Conservation (phyloP, 2,113 vertebrate genomes). For the Phrynosoma platyrhinos region DNA sequence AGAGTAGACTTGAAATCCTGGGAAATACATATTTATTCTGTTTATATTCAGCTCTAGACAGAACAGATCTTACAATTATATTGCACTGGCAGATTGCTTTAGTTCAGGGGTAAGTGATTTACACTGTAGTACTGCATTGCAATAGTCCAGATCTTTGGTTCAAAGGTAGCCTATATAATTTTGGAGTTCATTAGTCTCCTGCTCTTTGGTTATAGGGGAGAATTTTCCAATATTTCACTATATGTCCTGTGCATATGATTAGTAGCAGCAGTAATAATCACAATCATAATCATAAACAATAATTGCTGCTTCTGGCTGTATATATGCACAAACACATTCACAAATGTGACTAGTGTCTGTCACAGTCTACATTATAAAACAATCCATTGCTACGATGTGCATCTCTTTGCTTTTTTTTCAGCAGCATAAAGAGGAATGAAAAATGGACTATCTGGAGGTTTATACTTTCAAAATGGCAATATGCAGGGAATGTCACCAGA, state of each 20-base stretch:
- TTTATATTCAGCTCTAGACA: background rate
- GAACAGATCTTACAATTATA: background rate
- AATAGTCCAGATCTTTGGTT: background rate
- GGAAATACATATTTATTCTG: background rate
- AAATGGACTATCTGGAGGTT: background rate
- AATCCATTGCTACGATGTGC: background rate
- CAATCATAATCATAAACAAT: background rate
- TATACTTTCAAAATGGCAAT: constrained; percentile 21
- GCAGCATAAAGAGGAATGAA: background rate
- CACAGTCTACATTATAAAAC: background rate
- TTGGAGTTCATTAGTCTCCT: background rate
- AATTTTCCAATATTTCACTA: background rate
- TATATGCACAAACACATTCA: background rate
- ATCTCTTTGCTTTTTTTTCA: background rate
- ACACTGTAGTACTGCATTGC: no score
- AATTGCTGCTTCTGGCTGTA: background rate
- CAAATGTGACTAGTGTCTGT: background rate
- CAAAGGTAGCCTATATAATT: background rate
- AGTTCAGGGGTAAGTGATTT: no score
- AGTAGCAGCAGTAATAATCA: background rate
- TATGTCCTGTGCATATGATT: background rate
- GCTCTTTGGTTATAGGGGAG: background rate
- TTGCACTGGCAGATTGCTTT: background rate
- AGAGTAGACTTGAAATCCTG: background rate
- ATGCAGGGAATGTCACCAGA: background rate